Evolutionary conservation across 1,140 invertebrate species (phyloP), one percentile per base, ranked within the genome.

Genomic region (Batillaria attramentaria): DNA sequence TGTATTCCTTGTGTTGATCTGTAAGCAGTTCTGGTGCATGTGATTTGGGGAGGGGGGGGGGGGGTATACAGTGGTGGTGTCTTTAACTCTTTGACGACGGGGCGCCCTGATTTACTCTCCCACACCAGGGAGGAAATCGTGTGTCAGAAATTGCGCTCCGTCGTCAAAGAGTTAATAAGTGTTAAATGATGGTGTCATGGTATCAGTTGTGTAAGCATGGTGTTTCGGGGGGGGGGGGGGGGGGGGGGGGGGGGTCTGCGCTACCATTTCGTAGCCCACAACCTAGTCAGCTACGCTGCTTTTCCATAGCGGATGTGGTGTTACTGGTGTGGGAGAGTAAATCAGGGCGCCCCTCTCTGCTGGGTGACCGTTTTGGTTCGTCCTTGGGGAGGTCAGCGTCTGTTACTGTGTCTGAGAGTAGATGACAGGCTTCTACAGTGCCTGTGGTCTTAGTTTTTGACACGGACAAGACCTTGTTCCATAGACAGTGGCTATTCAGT

Each of bases 371-470:
- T 70, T 70, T 42, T 70, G 68, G 68, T 42, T 39, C 1, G 42
- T n/a, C 37, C 24, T 39, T 42, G 3, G 37, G 18, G 2, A 39
- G 24, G 68, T 41, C 18, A n/a, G 31, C 24, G 31, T 43, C 68
- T 70, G 20, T 70, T 42, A 41, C 68, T 70, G 68, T 42, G 31
- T 41, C 68, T 70, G 68, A 70, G 68, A 70, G 68, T 70, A 42
- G 68, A 41, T 24, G 37, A 42, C 37, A 16, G 16, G 28, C 68
- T 70, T 28, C 31, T 6, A 16, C 28, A n/a, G 39, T 70, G 68
- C 28, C 68, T 70, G 24, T 70, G 68, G 41, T 70, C 68, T 42
- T 70, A 70, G 68, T 41, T n/a, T 31, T 37, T 70, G 68, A 41
- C 31, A n/a, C 68, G 42, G 68, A 70, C 68, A 70, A 2, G 39